Base-by-base conservation (phyloP, 2,797 vertebrate genomes). In the Helicolenus hilgendorfi region DNA sequence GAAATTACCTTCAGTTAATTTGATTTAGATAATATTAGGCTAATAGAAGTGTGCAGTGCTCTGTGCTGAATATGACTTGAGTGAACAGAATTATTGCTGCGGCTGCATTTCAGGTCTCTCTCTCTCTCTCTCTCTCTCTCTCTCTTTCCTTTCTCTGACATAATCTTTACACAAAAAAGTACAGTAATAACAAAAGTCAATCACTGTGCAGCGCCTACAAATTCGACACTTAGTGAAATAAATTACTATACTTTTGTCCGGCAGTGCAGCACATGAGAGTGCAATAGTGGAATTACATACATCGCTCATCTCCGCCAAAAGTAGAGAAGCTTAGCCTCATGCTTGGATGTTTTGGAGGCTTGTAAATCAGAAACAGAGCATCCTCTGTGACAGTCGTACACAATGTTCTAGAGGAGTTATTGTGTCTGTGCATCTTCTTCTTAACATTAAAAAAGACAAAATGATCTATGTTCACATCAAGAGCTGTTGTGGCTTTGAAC, bases 1-100 rank as follows among this genome's bases (percentile, higher is more conserved):
- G 83, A 91, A 94, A 96, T 96, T 93, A 94, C 75, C 80, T 89
- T 78, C 83, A 83, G 90, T 93, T 96, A 94, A 96, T 96, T 93
- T 92, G 85, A 96, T 96, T 94, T 92, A 75, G 75, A 92, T 91
- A 92, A 92, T 96, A 95, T 93, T 92, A 68, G 83, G 77, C 90
- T 93, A 93, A 96, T 92, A 92, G 89, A 89, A 92, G 77, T 75
- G 86, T 79, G 53, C 20, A 8, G 81, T 38, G 81, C 79, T 76
- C 70, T 80, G 79, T 85, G 81, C 78, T 91, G 92, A 93, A 93
- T 93, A 86, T 90, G 74, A 95, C 93, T 89, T 41, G 70, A 84
- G 79, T 1, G 45, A 68, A 70, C 24, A 72, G 59, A 81, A 86
- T 94, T 87, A 88, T 74, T 71, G 81, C 73, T 59, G 81, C 76